phyloP scores from a whole-genome alignment of 2,113 vertebrate species.

The Scophthalmus maximus region DNA sequence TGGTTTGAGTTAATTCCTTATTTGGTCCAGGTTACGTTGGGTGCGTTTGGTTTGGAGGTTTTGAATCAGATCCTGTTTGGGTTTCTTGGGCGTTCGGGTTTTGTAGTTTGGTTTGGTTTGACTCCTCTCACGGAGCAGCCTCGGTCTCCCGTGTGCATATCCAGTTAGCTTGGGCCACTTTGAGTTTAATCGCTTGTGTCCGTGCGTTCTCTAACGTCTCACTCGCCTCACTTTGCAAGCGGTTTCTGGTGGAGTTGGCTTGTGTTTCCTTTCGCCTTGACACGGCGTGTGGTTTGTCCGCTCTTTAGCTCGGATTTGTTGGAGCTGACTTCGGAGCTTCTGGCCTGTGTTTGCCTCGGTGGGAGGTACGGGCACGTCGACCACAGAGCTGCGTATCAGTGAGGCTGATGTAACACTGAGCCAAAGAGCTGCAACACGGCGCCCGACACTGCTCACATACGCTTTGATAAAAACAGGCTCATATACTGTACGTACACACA shows the following conservation, averaged over 20 bases:
- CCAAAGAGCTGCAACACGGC: conserved; percentile 69
- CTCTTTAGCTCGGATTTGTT: conserved; percentile 25
- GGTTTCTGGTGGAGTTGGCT: conserved; percentile 31
- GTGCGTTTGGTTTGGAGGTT: too few species aligned
- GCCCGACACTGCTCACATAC: conserved; percentile 34
- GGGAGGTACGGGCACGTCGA: too few species aligned
- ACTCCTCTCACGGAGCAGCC: not conserved
- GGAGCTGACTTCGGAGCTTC: conserved; percentile 9
- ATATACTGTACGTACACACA: conserved; percentile 11
- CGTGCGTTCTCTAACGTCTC: conserved; percentile 4
- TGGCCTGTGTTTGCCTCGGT: conserved; percentile 10
- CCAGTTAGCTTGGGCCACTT: conserved; percentile 5
- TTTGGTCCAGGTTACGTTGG: not conserved
- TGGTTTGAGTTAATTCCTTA: not conserved
- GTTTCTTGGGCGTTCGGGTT: not conserved
- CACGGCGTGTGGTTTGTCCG: conserved; percentile 16
- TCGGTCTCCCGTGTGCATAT: not conserved
- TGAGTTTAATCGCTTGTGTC: conserved; percentile 31
- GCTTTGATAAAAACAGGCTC: conserved; percentile 50
- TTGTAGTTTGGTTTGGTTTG: not conserved
- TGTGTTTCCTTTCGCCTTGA: conserved; percentile 26
- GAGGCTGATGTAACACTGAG: conserved; percentile 77
- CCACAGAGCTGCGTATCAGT: conserved; percentile 29
- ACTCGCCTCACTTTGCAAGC: conserved; percentile 9
- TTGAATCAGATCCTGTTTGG: conserved; percentile 18